Conservation (phyloP, 1,140 invertebrate genomes). For the Aphidius ervi region DNA sequence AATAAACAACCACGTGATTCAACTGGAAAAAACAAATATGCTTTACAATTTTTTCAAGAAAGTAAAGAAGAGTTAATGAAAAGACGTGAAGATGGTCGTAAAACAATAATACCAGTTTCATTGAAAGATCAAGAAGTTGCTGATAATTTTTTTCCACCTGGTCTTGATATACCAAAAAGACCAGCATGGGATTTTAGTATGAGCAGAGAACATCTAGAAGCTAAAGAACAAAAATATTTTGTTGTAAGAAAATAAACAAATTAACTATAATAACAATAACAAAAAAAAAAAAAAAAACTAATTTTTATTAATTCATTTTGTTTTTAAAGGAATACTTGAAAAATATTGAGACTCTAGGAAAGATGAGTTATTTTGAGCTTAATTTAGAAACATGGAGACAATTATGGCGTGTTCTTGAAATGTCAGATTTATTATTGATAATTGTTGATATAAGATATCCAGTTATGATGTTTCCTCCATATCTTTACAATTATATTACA, state of each 20-base stretch:
- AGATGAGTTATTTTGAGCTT: conserved; percentile 77
- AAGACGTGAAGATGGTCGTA: conserved; percentile 63
- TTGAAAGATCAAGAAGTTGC: conserved; percentile 67
- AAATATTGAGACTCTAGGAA: conserved; percentile 51
- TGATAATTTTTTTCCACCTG: conserved; percentile 68
- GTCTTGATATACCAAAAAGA: conserved; percentile 75
- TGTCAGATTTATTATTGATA: conserved; percentile 80
- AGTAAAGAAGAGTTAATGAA: conserved; percentile 62
- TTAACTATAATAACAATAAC: too few relatives aligned
- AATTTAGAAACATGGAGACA: conserved; percentile 93
- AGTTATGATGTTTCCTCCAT: conserved; percentile 86
- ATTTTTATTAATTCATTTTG: conserved; percentile 2
- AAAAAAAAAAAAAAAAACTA: too few relatives aligned
- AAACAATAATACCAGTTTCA: conserved; percentile 54
- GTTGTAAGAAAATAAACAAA: too few relatives aligned
- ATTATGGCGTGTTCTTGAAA: conserved; percentile 87
- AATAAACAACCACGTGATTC: conserved; percentile 50
- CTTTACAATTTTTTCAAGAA: conserved; percentile 72
- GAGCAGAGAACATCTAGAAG: conserved; percentile 67
- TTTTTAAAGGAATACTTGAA: conserved; percentile 59
- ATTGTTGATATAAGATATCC: conserved; percentile 83
- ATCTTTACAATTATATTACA: conserved; percentile 77
- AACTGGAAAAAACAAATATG: conserved; percentile 59
- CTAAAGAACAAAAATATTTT: conserved; percentile 73
- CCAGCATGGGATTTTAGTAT: conserved; percentile 76